Conservation (phyloP, 2,797 vertebrate genomes). For the Mycteria americana region DNA sequence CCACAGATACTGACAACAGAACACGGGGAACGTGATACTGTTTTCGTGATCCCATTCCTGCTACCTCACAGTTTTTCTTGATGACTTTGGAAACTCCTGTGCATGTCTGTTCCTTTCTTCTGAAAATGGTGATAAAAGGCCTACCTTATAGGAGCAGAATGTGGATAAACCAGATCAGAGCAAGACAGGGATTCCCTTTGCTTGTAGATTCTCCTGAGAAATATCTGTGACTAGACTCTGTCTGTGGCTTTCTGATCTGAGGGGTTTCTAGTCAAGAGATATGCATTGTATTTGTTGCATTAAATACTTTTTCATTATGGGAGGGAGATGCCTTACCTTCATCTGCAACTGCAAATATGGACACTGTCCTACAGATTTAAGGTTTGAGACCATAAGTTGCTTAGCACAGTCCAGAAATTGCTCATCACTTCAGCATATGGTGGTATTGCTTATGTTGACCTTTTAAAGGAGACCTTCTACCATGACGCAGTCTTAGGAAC, state of each 20-base stretch:
- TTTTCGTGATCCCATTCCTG: neutral
- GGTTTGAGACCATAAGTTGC: neutral
- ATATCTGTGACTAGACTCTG: neutral
- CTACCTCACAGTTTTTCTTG: neutral
- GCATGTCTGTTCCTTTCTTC: neutral
- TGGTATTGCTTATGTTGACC: rapidly evolving
- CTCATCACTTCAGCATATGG: neutral
- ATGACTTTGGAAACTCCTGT: neutral
- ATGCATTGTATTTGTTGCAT: neutral
- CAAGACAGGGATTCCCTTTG: neutral
- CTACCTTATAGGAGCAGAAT: neutral
- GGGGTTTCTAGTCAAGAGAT: neutral
- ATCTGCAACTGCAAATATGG: neutral
- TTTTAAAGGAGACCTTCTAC: neutral
- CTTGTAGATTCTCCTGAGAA: neutral
- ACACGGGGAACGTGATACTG: neutral
- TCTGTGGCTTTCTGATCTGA: neutral
- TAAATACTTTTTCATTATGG: neutral
- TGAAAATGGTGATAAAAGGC: neutral
- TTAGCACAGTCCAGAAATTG: neutral
- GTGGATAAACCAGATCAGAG: neutral
- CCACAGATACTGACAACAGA: neutral
- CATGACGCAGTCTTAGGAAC: rapidly evolving
- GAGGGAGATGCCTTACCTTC: neutral
- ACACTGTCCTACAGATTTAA: neutral